phyloP scores from a whole-genome alignment of 2,113 vertebrate species.

The Coptodon rendalli region DNA sequence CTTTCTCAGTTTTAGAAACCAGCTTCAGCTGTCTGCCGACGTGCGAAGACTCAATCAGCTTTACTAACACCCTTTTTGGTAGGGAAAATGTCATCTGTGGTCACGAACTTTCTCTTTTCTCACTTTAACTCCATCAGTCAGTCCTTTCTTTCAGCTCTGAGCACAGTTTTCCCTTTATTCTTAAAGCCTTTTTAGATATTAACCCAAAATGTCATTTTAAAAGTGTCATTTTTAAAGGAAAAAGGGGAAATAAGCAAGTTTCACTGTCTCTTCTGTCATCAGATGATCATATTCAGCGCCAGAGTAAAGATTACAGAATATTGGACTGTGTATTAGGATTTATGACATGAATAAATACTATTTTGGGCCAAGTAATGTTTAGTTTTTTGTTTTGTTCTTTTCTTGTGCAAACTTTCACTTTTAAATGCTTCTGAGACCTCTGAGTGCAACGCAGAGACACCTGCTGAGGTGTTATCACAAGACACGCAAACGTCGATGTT shows the following conservation, averaged over 20 bases:
- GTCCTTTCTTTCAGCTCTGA: not conserved
- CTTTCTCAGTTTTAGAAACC: not conserved
- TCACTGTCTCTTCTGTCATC: not conserved
- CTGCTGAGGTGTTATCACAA: not conserved
- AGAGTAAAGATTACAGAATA: not conserved
- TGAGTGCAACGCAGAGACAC: not conserved
- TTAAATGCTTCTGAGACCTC: not conserved
- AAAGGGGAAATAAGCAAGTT: not conserved
- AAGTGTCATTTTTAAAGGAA: not conserved
- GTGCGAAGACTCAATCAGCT: slow-evolving; percentile 1
- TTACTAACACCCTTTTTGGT: not conserved
- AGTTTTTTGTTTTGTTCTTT: not conserved
- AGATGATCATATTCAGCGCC: not conserved
- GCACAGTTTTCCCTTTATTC: not conserved
- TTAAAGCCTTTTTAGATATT: not conserved
- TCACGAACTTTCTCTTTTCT: not conserved
- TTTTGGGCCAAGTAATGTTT: not conserved
- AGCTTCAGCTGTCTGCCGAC: not conserved
- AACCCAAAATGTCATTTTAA: not conserved
- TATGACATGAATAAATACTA: not conserved
- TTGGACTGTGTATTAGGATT: not conserved
- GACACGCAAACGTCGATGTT: not conserved
- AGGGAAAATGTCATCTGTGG: not conserved
- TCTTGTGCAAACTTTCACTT: not conserved
- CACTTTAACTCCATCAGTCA: not conserved